Base-by-base conservation (phyloP, 2,888 invertebrate species). In the Lithophane ornitopus region DNA sequence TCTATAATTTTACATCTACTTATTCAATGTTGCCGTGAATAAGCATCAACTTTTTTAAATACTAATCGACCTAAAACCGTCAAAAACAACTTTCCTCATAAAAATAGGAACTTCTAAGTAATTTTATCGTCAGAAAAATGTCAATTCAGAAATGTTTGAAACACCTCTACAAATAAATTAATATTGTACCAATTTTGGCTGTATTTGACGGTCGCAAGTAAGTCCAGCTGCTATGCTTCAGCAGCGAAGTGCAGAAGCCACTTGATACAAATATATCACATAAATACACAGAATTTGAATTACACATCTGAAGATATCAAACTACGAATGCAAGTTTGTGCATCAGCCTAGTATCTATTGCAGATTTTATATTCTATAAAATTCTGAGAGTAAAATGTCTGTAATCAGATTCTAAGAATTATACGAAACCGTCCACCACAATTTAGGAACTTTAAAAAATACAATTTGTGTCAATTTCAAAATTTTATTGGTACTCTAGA, bases 261-360 rank as follows among this genome's bases (percentile, higher is more conserved):
- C 49, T 63, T 28, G 22, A 70, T 81, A 88, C 70, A 84, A 87
- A 87, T 84, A 88, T 85, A 88, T 89, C 78, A 86, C 81, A 84
- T 78, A 72, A 70, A 82, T 81, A 72, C 63, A 80, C 22, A 67
- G 49, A 49, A 49, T 49, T 49, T 49, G 22, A 49, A 49, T 22
- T 9, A 72, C 58, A 80, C 26, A 65, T 67, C 34, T 28, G 70
- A 67, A 66, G 41, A 73, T 62, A 70, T 73, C 22, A n/a, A 46
- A 82, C 70, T 76, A 49, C 44, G 49, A 70, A 77, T 78, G 71
- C 74, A 78, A 62, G 14, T 41, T 71, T 56, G 59, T 71, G 63
- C 84, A 70, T 28, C 9, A 49, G 9, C 9, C 1, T 14, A 34
- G 11, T 34, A 7, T 0, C 9, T 28, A 49, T 34, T 70, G 0